A percentile compares a stretch with the other conserved stretches of the same genome.
Evolutionary conservation across 2,113 vertebrate genomes (phyloP).

Genomic region (Phylloscopus trochilus): DNA sequence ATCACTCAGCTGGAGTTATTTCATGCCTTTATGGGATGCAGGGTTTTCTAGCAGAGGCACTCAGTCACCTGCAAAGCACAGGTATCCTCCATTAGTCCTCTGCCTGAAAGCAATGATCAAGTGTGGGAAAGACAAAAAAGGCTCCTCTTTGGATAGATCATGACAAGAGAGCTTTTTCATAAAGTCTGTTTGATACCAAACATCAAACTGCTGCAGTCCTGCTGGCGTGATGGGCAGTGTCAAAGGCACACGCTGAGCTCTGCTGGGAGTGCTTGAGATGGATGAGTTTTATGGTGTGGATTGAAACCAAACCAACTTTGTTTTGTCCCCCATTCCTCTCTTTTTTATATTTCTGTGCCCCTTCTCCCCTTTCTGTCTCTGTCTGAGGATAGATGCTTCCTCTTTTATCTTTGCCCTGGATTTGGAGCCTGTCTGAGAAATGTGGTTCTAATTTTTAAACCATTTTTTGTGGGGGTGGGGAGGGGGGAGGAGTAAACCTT

Average conservation of each 20-base stretch:
- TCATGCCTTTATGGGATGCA: not conserved
- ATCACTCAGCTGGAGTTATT: not conserved
- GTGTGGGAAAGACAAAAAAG: constrained; percentile 4
- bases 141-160: not conserved
- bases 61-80: not conserved
- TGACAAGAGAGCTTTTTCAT: not conserved
- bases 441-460: not conserved
- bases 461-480: accelerated
- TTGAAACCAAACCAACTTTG: not conserved
- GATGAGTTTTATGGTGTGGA: not conserved
- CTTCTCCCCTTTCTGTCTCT: not conserved
- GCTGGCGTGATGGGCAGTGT: not conserved
- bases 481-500: not conserved
- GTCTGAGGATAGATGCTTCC: not conserved
- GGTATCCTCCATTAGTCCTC: not conserved
- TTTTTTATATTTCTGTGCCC: not conserved
- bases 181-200: not conserved
- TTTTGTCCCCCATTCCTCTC: not conserved
- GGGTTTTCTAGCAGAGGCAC: not conserved
- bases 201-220: not conserved
- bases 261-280: not conserved
- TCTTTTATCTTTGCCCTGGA: not conserved
- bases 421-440: not conserved
- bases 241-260: not conserved
- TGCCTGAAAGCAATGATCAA: not conserved